Evolutionary conservation across 1,140 invertebrate species (phyloP), one percentile per base, ranked within the genome.

Genomic region (Phenacoccus solenopsis): DNA sequence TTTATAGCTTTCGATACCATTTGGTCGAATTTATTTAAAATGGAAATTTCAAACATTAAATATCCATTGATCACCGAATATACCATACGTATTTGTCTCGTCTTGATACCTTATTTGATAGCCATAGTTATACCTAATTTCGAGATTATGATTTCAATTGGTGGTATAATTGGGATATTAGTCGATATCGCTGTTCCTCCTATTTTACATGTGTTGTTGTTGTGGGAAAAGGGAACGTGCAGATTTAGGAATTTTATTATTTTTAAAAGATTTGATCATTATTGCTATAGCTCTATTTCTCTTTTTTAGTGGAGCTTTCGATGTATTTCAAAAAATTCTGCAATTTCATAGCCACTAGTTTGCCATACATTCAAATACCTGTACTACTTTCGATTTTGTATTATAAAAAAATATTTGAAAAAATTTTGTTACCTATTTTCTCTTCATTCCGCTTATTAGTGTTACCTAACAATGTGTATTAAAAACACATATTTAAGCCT

Each of bases 1-100:
- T 88, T 86, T 74, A 84, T 88, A 0, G 83, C 86, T 13, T 77
- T 85, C 28, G 79, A 80, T 38, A 84, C 87, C 69, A 78, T 85
- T 25, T 85, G 83, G 83, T 59, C 16, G 7, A 57, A 35, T 21
- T 4, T 3, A 56, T 28, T 0, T 32, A n/a, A 21, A 13, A 1
- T 9, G 10, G 12, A 13, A 13, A 9, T 30, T 12, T n/a, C n/a
- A n/a, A n/a, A n/a, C n/a, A n/a, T n/a, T n/a, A n/a, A n/a, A n/a
- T n/a, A n/a, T n/a, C n/a, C n/a, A n/a, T n/a, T n/a, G n/a, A n/a
- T n/a, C n/a, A 25, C 12, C 59, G 22, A 64, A 64, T 64, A 64
- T 20, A 22, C 22, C 25, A 1, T 68, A 20, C 4, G 67, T 4
- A 28, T 35, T 10, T 5, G 5, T 20, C 2, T 68, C 9, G 22